Base-by-base conservation (phyloP, 2,113 vertebrate genomes). In the Paradisaea rubra region DNA sequence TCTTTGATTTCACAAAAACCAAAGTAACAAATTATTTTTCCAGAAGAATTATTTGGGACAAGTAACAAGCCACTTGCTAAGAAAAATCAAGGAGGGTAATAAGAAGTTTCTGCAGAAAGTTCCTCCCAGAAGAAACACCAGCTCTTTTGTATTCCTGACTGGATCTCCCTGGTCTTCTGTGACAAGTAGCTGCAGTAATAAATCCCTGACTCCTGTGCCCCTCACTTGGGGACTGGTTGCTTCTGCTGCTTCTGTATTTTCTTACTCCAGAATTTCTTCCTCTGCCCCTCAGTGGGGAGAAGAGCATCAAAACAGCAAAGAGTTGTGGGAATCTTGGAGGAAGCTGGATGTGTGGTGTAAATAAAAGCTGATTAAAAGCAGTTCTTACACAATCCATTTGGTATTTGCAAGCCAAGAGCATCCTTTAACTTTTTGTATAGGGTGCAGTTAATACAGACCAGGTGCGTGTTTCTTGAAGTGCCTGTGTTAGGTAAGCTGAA, bases 401-500 rank as follows among this genome's bases (percentile, higher is more conserved):
- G 6, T 65, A 45, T 87, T 93, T 91, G 30, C 63, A 30, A 82
- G 42, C 27, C 42, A 52, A 10, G 20, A 82, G 11, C 31, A 65
- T 77, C 50, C 42, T 82, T 74, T 50, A 57, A 33, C 15, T 70
- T 76, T 45, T 17, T 68, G 28, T 53, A 0, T 25, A 11, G 50
- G 33, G 7, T 69, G 25, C 56, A 52, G 18, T 81, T 57, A 15
- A 7, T 35, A 23, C 15, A 42, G 56, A 47, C 53, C 45, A 73
- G 69, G 42, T 59, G 16, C 1, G 0, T 65, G 5, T 56, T 73
- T 60, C 59, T 37, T 81, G 41, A 81, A 13, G 63, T 85, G 63
- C 25, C 10, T 53, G 1, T 60, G 6, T 64, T 79, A 41, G 0
- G 0, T 77, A 30, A 81, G 41, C 24, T 68, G 23, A 79, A 44